Evolutionary conservation across 1,140 invertebrate genomes (phyloP), one percentile per base, ranked within the genome.

Genomic region (Onthophagus taurus): DNA sequence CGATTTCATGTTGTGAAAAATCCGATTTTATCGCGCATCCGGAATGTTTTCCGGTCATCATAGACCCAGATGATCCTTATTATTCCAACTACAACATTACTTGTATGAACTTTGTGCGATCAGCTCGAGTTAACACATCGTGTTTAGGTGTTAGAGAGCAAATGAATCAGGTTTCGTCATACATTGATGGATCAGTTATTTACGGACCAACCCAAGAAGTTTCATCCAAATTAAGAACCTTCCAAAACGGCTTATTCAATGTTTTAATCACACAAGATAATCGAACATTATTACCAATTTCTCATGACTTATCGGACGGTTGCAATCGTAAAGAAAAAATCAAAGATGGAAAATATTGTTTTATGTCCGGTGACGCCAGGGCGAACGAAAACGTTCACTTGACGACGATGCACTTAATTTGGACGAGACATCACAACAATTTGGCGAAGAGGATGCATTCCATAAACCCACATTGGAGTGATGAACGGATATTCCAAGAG

Each of bases 121-220:
- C 84, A 0, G 85, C 87, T 2, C 83, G 90, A 0, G 84, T 88
- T 2, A 86, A 87, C 4, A 85, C 82, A n/a, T 91, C 88, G 38
- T 78, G 80, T 59, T 78, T 90, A 31, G 80, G 78, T 13, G 81
- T 83, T 8, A 68, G 92, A 7, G 80, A 96, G 61, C 93, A 97
- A 59, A 63, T 96, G 13, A 92, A 90, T 65, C 87, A 92, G 67
- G 82, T 89, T 0, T 90, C 89, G 0, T 76, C 87, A 0, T 97
- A 80, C 59, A 80, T 98, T 12, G 94, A 98, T 65, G 93, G 76
- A 1, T 97, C 92, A 0, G 78, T 80, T 13, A 76, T 93, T 2
- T 93, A 94, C 54, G 86, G 89, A 0, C 72, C 75, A 23, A 71
- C 74, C 12, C 57, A 70, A 18, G 53, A 70, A 16, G 66, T 72